Base-by-base conservation (phyloP, 2,113 vertebrate species). In the Haemorhous mexicanus region DNA sequence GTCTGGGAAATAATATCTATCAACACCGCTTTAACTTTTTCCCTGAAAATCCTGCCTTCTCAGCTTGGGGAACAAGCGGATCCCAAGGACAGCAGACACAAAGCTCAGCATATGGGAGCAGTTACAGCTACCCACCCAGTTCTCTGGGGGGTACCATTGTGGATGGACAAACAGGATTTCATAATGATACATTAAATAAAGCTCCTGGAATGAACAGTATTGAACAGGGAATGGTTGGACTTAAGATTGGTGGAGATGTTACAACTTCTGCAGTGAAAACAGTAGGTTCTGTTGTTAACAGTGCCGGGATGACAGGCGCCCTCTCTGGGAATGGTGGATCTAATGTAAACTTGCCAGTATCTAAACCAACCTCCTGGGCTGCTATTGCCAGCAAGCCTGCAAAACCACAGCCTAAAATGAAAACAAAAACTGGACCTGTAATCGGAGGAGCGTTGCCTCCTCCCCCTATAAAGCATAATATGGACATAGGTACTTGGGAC, bases 401-500 rank as follows among this genome's bases (percentile, higher is more conserved):
- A 19, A 99, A 99, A 85, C 98, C 98, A 69, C 99, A 99, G 95
- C 98, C 99, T 62, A 99, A 99, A 97, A 95, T 98, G 89, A 99
- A 99, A 97, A 96, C 98, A 80, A 99, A 99, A 97, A 96, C 98
- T 2, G 99, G 99, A 70, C 98, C 99, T 91, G 95, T 97, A 77
- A 96, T 98, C 0, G 98, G 98, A 43, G 98, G 98, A 17, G 97
- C 98, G 0, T 97, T 99, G 63, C 99, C 98, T 30, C 99, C 99
- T 5, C 99, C 99, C 1, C 99, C 99, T 46, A 99, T 99, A 95
- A 99, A 99, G 97, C 99, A 99, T 97, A 99, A 99, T 91, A 99
- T 99, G 99, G 99, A 99, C 98, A 99, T 99, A 75, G 99, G 99
- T 94, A 99, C 99, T 79, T 99, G 99, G 99, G 99, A 99, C 73